Percentiles rank a stretch among this genome's conserved stretches.
These are phyloP conservation scores for Mus pahari DNA, from an alignment of 2,113 vertebrate genomes.

Conservation along the genomic window DNA sequence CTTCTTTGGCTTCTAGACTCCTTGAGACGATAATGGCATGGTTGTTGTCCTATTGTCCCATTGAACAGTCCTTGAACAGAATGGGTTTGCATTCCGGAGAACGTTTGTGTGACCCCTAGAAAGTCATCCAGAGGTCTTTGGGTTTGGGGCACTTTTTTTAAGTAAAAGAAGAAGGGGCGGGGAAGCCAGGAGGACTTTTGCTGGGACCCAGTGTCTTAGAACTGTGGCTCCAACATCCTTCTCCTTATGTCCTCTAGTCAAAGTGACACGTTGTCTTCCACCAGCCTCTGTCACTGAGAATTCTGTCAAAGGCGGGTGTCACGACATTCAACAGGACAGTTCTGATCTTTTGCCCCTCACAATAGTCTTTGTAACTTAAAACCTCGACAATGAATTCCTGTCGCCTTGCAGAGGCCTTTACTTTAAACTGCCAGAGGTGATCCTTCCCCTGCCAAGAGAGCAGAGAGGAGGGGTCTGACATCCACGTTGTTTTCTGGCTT, in stretches of 20 bases:
- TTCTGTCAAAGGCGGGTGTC: not conserved
- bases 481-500: not conserved
- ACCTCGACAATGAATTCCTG: not conserved
- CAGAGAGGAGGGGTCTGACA: not conserved
- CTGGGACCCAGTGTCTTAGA: not conserved
- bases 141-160: not conserved
- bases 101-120: constrained; percentile 33
- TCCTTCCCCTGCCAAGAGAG: not conserved
- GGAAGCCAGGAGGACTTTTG: not conserved
- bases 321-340: not conserved
- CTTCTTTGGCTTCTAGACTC: not conserved
- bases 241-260: not conserved
- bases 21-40: not conserved
- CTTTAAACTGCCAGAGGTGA: not conserved
- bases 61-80: not conserved
- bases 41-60: no score
- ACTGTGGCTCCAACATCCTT: not conserved
- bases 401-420: not conserved
- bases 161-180: not conserved
- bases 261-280: not conserved
- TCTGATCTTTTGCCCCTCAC: not conserved
- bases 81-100: not conserved
- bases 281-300: not conserved
- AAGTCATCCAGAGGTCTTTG: constrained; percentile 50
- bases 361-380: constrained; percentile 43